A percentile compares a stretch with the other conserved stretches of the same genome.
These are phyloP conservation scores for Agrilus mali DNA, from an alignment of 2,888 invertebrate genomes.

Conservation along the genomic window DNA sequence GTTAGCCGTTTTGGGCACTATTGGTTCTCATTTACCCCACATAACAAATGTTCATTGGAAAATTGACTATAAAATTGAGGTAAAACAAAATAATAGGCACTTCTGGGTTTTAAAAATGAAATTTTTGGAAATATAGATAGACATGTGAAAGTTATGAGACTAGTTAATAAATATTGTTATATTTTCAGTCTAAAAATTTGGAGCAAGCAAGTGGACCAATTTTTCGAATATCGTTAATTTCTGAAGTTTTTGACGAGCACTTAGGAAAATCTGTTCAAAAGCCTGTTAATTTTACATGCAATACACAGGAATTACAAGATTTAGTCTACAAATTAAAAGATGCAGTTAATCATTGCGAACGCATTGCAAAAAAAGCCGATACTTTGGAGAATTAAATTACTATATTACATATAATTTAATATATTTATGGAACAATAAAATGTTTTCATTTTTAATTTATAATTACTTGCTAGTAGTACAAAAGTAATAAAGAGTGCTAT, in stretches of 20 bases:
- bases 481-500: background rate
- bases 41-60: conserved; percentile 48
- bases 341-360: conserved; percentile 48
- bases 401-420: background rate
- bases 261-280: conserved; percentile 32
- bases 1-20: conserved; percentile 25
- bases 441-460: background rate
- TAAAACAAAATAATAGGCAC: conserved; percentile 12
- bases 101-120: no score
- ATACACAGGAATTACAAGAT: conserved; percentile 50
- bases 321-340: conserved; percentile 55
- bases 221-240: conserved; percentile 27
- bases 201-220: conserved; percentile 27
- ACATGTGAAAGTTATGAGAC: background rate
- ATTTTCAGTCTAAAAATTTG: conserved; percentile 25
- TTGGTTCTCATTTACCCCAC: conserved; percentile 36
- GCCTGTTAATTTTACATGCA: conserved; percentile 46
- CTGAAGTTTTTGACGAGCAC: conserved; percentile 27
- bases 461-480: background rate
- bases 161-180: background rate
- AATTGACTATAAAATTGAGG: conserved; percentile 38
- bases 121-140: background rate
- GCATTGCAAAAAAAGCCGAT: conserved; percentile 21
- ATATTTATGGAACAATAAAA: background rate
- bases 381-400: conserved; percentile 13